Conservation (phyloP, 2,888 invertebrate species). For the Patella depressa region DNA sequence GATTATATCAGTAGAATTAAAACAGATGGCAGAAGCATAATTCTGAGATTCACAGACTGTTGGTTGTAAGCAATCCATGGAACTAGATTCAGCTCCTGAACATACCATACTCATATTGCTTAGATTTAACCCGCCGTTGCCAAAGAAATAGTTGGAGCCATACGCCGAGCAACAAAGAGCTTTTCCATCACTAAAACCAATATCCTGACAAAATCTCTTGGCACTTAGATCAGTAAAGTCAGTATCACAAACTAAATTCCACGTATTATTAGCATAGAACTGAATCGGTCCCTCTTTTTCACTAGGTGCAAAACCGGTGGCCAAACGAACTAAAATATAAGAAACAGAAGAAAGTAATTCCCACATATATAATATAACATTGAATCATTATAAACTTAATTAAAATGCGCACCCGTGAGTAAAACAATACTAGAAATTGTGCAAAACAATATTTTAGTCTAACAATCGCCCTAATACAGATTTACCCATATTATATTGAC, state of each 20-base stretch:
- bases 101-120: conserved; percentile 50
- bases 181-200: conserved; percentile 54
- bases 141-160: conserved; percentile 39
- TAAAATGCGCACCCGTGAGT: too few species aligned
- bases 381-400: too few species aligned
- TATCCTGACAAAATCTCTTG: conserved; percentile 49
- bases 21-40: conserved; percentile 59
- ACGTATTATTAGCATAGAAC: conserved; percentile 43
- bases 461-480: too few species aligned
- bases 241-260: conserved; percentile 59
- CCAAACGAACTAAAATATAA: conserved; percentile 47
- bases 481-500: too few species aligned
- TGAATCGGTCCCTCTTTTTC: conserved; percentile 55
- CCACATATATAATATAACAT: too few species aligned
- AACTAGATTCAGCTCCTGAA: conserved; percentile 29
- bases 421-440: too few species aligned
- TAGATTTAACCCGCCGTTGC: conserved; percentile 12
- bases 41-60: conserved; percentile 41
- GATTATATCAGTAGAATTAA: conserved; percentile 31
- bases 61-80: conserved; percentile 43
- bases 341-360: too few species aligned
- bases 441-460: too few species aligned
- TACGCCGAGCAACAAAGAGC: conserved; percentile 57
- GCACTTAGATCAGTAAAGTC: conserved; percentile 58
- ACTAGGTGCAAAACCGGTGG: conserved; percentile 46